Conservation (phyloP, 2,113 vertebrate species). For the Corynorhinus townsendii region DNA sequence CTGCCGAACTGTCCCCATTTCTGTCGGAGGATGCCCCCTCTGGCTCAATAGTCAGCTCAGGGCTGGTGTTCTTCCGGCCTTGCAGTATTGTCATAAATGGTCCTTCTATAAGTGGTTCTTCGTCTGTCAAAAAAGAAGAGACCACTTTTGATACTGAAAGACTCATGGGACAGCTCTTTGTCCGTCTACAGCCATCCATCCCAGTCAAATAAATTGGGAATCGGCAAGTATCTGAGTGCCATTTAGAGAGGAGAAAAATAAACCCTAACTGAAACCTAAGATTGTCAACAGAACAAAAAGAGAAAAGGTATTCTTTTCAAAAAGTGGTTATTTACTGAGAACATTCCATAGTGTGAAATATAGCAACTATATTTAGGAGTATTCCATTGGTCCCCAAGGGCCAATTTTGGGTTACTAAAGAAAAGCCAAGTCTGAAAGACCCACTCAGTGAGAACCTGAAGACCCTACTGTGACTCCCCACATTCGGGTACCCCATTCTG, state of each 20-base stretch:
- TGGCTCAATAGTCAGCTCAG: not conserved
- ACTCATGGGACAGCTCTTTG: not conserved
- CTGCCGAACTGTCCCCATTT: rapidly evolving
- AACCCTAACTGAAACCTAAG: not conserved
- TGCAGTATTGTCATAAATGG: not conserved
- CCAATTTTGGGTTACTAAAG: not conserved
- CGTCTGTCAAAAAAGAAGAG: slow-evolving; percentile 45
- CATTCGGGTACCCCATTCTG: rapidly evolving
- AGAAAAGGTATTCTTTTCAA: not conserved
- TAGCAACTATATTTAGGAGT: not conserved
- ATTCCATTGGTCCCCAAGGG: not conserved
- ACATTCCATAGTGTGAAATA: not conserved
- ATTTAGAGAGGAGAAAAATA: not conserved
- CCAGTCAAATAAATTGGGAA: not conserved
- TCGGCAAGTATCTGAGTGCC: not conserved
- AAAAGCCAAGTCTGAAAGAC: not conserved
- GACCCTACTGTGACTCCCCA: not conserved
- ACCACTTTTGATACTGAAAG: not conserved
- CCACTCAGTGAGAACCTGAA: not conserved
- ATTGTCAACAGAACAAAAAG: not conserved
- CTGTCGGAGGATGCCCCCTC: not conserved
- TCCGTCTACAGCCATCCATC: not conserved
- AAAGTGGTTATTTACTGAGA: not conserved
- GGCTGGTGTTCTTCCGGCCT: slow-evolving; percentile 5
- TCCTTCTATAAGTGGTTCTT: not conserved